Evolutionary conservation across 2,888 invertebrate genomes (phyloP).

Genomic region (Colostygia pectinataria): DNA sequence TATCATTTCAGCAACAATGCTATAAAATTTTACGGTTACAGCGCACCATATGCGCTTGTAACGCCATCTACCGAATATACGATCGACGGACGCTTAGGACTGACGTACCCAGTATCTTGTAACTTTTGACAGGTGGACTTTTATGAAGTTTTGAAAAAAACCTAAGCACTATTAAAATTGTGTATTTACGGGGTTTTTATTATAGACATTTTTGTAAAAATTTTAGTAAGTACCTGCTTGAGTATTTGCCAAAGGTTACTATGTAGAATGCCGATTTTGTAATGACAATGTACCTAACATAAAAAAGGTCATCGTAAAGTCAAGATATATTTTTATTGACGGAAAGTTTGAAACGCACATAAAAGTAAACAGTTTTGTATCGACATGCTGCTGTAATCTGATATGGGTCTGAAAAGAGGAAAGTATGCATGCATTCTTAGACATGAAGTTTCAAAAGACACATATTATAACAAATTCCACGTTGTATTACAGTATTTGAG

Average conservation of each 20-base stretch:
- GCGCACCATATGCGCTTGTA: conserved; percentile 65
- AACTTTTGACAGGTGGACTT: conserved; percentile 1
- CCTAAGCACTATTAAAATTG: no score
- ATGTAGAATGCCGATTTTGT: background rate
- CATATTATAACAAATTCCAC: no score
- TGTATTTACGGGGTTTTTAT: no score
- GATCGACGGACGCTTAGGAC: conserved; percentile 35
- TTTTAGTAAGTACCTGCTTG: no score
- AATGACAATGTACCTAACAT: conserved; percentile 33
- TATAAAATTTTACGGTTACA: conserved; percentile 81
- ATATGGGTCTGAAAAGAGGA: background rate
- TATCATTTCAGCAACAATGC: conserved; percentile 79
- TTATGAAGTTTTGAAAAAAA: background rate
- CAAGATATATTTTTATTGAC: conserved; percentile 29
- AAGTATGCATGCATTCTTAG: background rate
- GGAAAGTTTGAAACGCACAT: conserved; percentile 18
- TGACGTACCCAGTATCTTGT: background rate
- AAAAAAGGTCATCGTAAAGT: conserved; percentile 34
- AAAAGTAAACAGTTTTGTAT: conserved; percentile 21
- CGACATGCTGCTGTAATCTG: conserved; percentile 9
- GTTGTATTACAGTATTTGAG: no score
- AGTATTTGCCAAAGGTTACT: background rate
- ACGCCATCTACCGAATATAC: conserved; percentile 45
- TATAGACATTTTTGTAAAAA: no score
- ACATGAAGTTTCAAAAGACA: no score